These are phyloP conservation scores for Muraenolepis orangiensis DNA, from an alignment of 2,797 vertebrate genomes.

Conservation along the genomic window DNA sequence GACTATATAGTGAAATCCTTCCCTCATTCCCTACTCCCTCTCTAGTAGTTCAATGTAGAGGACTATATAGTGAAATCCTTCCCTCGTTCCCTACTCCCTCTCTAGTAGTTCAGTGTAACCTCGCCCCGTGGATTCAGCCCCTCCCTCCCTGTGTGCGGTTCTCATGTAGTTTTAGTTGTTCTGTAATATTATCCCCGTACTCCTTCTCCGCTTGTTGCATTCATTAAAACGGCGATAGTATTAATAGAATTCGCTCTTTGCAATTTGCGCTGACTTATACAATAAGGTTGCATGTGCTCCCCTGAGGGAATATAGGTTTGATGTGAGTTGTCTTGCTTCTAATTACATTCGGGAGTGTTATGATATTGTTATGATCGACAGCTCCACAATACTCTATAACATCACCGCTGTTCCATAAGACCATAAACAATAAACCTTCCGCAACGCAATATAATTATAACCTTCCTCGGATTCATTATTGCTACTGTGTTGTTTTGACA, in stretches of 20 bases:
- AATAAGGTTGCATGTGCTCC: background rate
- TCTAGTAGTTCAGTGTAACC: no score
- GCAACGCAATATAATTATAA: background rate
- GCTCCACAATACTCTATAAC: background rate
- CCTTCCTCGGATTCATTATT: background rate
- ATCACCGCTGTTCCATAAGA: background rate
- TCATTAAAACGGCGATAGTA: background rate
- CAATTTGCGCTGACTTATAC: background rate
- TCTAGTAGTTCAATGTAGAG: no score
- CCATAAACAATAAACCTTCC: background rate
- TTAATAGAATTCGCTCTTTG: background rate
- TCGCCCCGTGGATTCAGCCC: no score
- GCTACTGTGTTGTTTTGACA: background rate
- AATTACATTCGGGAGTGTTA: background rate
- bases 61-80: no score
- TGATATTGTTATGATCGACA: background rate
- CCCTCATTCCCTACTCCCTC: no score
- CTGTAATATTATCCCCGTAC: background rate
- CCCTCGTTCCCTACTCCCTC: no score
- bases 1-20: no score
- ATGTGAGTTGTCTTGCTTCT: background rate
- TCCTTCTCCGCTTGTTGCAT: no score
- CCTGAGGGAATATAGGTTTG: background rate
- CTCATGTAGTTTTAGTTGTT: background rate
- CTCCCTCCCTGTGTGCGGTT: background rate